Conservation (phyloP, 37 sponge, comb jelly and placozoan genomes). For the Cliona cf. orientalis region DNA sequence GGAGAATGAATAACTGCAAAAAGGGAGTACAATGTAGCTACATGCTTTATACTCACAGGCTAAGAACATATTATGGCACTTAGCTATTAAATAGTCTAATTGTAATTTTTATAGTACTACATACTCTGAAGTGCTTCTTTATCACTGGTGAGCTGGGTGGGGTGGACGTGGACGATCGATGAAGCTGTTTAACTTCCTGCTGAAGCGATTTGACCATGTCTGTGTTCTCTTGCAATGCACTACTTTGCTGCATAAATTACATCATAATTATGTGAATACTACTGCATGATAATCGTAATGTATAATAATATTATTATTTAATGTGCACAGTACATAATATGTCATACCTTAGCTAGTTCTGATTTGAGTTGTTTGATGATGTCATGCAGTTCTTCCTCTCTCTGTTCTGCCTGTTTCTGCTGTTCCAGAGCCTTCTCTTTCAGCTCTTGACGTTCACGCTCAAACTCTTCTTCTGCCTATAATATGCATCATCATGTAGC, state of each 20-base stretch:
- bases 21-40: background rate
- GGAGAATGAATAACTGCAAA: no score
- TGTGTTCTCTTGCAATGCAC: constrained; percentile 5
- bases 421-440: background rate
- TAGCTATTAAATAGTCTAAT: background rate
- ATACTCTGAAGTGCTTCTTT: background rate
- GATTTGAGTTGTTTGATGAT: constrained; percentile 24
- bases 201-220: constrained; percentile 6
- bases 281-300: background rate
- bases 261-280: background rate
- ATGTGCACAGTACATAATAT: no score
- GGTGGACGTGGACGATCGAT: no score
- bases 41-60: background rate
- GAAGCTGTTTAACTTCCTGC: constrained; percentile 2
- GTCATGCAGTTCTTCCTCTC: constrained; percentile 14
- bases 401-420: constrained; percentile 5
- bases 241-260: constrained; percentile 9
- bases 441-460: background rate
- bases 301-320: no score
- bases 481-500: no score
- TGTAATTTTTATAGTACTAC: background rate
- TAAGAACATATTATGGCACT: background rate
- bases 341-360: constrained; percentile 5
- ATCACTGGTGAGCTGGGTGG: background rate
- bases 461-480: background rate